These are phyloP conservation scores for Scaptomyza caliginosa DNA, from an alignment of 2,888 invertebrate genomes.

Conservation along the genomic window DNA sequence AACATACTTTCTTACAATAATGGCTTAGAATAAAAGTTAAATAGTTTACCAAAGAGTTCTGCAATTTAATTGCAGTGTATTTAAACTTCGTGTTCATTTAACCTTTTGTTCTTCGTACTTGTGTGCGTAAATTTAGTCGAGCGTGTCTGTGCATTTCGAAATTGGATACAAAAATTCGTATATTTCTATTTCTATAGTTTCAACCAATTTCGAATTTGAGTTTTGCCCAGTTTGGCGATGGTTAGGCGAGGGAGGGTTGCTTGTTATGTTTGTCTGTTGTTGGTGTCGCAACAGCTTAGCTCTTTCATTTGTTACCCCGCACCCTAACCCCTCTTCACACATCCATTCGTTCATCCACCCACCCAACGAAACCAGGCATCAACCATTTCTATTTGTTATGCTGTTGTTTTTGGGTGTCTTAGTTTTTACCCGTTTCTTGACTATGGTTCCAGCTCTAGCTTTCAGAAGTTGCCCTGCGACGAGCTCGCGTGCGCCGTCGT, in stretches of 20 bases:
- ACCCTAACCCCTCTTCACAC: background rate
- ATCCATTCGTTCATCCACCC: conserved; percentile 14
- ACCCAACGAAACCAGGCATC: conserved; percentile 16
- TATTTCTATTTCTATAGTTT: conserved; percentile 45
- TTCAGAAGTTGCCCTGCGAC: conserved; percentile 37
- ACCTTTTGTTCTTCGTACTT: conserved; percentile 4
- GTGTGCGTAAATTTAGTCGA: conserved; percentile 58
- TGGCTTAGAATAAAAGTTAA: no score
- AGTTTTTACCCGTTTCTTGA: conserved; percentile 50
- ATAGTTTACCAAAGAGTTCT: no score
- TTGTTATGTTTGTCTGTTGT: conserved; percentile 26
- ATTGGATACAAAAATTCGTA: conserved; percentile 69
- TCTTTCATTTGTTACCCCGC: conserved; percentile 55
- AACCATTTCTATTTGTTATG: conserved; percentile 17
- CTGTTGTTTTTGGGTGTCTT: conserved; percentile 10
- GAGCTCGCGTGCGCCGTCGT: conserved; percentile 59
- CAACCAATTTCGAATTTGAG: conserved; percentile 52
- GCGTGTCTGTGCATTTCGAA: conserved; percentile 73
- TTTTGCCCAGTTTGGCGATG: conserved; percentile 18
- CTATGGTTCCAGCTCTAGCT: conserved; percentile 2
- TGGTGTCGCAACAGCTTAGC: conserved; percentile 61
- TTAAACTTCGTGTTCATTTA: conserved; percentile 7
- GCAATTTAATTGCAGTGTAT: no score
- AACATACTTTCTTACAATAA: no score
- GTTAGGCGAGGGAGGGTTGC: conserved; percentile 56